Evolutionary conservation across 2,797 vertebrate species (phyloP).

Genomic region (Bovichtus variegatus): DNA sequence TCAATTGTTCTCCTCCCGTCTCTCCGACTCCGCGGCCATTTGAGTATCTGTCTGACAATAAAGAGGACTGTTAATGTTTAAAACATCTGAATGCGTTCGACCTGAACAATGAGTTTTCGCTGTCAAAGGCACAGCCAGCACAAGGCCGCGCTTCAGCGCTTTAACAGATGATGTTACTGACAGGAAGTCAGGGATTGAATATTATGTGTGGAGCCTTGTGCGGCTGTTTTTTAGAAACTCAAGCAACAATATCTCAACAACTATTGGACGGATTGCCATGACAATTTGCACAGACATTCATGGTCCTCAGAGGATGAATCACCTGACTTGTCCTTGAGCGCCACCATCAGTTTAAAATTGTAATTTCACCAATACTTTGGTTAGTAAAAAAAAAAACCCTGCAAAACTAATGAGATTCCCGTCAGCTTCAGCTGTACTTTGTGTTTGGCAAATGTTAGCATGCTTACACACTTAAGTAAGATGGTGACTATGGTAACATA

Average conservation of each 20-base stretch:
- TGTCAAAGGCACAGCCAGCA: constrained; percentile 37
- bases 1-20: constrained; percentile 48
- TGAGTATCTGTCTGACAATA: constrained; percentile 40
- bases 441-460: background rate
- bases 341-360: background rate
- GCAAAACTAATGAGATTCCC: background rate
- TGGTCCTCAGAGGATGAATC: background rate
- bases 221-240: background rate
- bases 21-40: constrained; percentile 32
- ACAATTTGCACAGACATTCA: background rate
- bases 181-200: constrained; percentile 15
- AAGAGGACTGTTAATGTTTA: constrained; percentile 43
- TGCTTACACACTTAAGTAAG: background rate
- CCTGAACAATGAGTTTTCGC: constrained; percentile 46
- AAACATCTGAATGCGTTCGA: constrained; percentile 40
- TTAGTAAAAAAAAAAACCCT: background rate
- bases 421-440: background rate
- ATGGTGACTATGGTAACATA: background rate
- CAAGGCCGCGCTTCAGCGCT: constrained; percentile 11
- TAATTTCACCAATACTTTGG: background rate
- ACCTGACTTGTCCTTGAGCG: background rate
- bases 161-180: constrained; percentile 37
- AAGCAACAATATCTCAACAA: background rate
- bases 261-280: background rate
- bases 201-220: background rate